Evolutionary conservation across 2,113 vertebrate species (phyloP), one percentile per base, ranked within the genome.

Genomic region (Todiramphus chloris): DNA sequence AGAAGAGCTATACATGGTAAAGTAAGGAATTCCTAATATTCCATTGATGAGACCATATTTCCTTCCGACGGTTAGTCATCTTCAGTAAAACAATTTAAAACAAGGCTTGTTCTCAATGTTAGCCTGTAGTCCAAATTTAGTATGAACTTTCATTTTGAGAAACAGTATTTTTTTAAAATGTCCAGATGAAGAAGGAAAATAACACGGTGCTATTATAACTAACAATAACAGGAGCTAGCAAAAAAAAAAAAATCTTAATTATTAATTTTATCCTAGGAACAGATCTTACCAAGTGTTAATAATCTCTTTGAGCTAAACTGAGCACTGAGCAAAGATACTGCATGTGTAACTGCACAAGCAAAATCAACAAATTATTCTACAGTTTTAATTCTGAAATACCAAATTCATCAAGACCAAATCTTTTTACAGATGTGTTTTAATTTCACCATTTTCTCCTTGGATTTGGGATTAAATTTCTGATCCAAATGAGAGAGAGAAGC

Each of bases 211-310:
- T 89, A 7, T 67, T 78, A 33, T 46, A 87, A 41, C 16, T 39
- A 69, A n/a, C 7, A 81, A 31, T 59, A 62, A n/a, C 1, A 72
- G 37, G 3, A 93, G 37, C 10, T 63, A 83, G 62, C 33, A 67
- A 80, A 86, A 70, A 67, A 80, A 86, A 70, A 67, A 70, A 59
- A 55, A 0, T 31, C 44, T 86, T 86, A 63, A 55, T 92, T 90
- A 69, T 86, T 86, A 50, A 83, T 88, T 92, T 95, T 90, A 63
- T 89, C 28, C 31, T 66, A 88, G 63, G 23, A 94, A 35, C 25
- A 51, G 13, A 56, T 93, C 16, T 83, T 91, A 51, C 25, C 20
- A 88, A 72, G 67, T 59, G 35, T 91, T 83, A 83, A 58, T 80
- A 93, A 90, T 80, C 21, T 37, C 20, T 73, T 62, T 89, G 31